Percentiles rank a stretch among this genome's conserved stretches.
Conservation (phyloP, 2,888 invertebrate species). For the Drosophila maculinotata region DNA sequence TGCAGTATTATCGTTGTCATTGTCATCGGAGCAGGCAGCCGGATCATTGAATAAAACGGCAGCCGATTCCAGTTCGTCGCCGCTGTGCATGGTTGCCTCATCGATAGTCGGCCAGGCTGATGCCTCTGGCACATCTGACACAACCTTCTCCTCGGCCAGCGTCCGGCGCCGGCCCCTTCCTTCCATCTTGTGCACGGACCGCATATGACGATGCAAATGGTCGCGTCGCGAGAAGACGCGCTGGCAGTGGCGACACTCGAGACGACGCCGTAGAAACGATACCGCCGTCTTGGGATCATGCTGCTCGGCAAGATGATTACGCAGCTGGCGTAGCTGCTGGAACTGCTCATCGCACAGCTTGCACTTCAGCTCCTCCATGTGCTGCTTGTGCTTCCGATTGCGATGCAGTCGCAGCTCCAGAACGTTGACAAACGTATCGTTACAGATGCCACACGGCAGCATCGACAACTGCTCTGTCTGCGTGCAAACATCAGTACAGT, state of each 20-base stretch:
- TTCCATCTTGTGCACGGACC: constrained; percentile 82
- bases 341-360: constrained; percentile 85
- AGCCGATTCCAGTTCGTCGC: constrained; percentile 62
- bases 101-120: constrained; percentile 31
- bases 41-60: constrained; percentile 55
- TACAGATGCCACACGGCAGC: constrained; percentile 83
- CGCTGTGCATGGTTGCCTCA: constrained; percentile 53
- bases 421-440: constrained; percentile 76
- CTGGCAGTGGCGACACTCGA: constrained; percentile 84
- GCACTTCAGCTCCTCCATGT: constrained; percentile 77
- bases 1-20: constrained; percentile 41
- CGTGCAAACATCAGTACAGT: constrained; percentile 61
- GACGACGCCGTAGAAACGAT: constrained; percentile 40
- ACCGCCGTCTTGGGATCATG: constrained; percentile 61
- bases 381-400: constrained; percentile 58
- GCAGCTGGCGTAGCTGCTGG: constrained; percentile 84
- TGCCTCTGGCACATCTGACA: constrained; percentile 10
- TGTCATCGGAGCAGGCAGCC: constrained; percentile 29
- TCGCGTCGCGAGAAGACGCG: constrained; percentile 85
- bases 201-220: constrained; percentile 86
- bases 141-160: constrained; percentile 12
- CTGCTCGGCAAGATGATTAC: constrained; percentile 82
- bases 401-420: constrained; percentile 77
- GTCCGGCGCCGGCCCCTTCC: constrained; percentile 6
- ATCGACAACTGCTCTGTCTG: constrained; percentile 81